Evolutionary conservation across 2,888 invertebrate species (phyloP), one percentile per base, ranked within the genome.

Genomic region (Cylloceria caligata): DNA sequence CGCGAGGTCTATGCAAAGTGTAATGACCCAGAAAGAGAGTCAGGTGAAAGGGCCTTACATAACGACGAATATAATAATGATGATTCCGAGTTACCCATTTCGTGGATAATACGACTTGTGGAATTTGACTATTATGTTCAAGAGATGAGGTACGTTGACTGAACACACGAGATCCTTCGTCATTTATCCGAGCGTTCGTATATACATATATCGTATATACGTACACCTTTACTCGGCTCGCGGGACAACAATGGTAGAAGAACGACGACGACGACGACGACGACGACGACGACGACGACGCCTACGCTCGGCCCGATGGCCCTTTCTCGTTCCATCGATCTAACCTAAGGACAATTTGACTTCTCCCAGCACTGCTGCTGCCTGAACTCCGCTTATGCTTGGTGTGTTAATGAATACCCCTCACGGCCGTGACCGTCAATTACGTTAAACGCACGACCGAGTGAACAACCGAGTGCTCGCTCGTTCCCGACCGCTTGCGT

Each of bases 341-440:
- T 71, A 57, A 71, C 27, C 55, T 42, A 55, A 69, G 71, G 71
- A 71, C 71, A 71, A 57, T 57, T 57, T 30, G 71, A 27, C 42
- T 57, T 57, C 69, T 27, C 55, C 30, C 68, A 16, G 21, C 9
- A 34, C 36, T 55, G 24, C 49, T 24, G 36, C 52, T 13, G 52
- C 21, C 30, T 11, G 30, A 42, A 55, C 39, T 52, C 62, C 72
- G 76, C 67, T 65, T 68, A 57, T 68, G 81, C 77, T 77, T 77
- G 68, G 72, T 73, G 81, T 73, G 86, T 87, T 88, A 88, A 88
- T 86, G 87, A 88, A 88, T 86, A 86, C 83, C 85, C 83, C 72
- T 77, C 77, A 83, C 79, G 83, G 84, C 80, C 85, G 83, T 83
- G 85, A 85, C 83, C 84, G 84, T 85, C 86, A 88, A 88, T 88